Evolutionary conservation across 2,888 invertebrate species (phyloP), one percentile per base, ranked within the genome.

Genomic region (Dryobotodes eremita): DNA sequence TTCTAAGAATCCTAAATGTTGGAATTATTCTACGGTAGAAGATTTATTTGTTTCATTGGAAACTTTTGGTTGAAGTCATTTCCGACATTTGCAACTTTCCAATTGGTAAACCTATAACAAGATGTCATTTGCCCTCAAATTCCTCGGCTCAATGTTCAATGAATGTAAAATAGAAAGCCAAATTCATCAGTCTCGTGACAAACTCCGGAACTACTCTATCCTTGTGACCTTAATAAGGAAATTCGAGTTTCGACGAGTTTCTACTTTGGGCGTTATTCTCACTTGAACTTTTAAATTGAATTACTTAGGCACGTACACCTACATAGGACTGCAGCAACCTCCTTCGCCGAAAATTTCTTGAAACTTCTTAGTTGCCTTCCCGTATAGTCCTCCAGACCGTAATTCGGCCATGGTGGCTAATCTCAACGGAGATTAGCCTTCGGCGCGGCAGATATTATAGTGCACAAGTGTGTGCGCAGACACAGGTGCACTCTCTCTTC

Each of bases 261-360:
- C 70, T 50, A 71, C 82, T 80, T 81, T 69, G 57, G 71, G 83
- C 83, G 76, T 73, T 80, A 85, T 80, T 86, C 80, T 79, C 76
- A 78, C 72, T 82, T 70, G 72, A 83, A 87, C 82, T 88, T 88
- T 85, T n/a, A 78, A 88, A 88, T 85, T 84, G 66, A 85, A 88
- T 87, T 80, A 87, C 80, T 70, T 70, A 81, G 53, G 53, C 74
- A 74, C 48, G 26, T 68, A 68, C 53, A 74, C 48, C 36, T 68
- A 68, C 53, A 70, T 53, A 84, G 71, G 71, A 62, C 55, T 78
- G 70, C 48, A 48, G 31, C 50, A 48, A 62, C 31, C 61, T 72
- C 68, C 48, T 77, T 74, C n/a, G 62, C 68, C 65, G 66, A 85
- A 82, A 80, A 85, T 86, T 73, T 79, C 76, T 75, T 42, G 53